phyloP scores from a whole-genome alignment of 1,140 invertebrate species.

The Archegozetes longisetosus region DNA sequence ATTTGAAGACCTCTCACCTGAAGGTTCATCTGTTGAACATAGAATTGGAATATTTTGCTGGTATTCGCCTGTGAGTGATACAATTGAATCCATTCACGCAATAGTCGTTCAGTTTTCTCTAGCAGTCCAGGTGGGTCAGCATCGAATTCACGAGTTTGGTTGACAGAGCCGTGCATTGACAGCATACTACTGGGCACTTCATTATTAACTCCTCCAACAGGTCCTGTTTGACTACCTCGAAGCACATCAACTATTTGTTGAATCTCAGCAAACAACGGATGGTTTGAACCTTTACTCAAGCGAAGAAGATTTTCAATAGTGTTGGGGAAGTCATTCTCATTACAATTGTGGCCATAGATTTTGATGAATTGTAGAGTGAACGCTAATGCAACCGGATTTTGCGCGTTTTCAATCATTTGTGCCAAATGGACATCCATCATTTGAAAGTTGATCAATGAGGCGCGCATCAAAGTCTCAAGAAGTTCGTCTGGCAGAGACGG shows the following conservation, averaged over 20 bases:
- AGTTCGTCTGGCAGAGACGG: slow-evolving; percentile 50
- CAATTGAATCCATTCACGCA: slow-evolving; percentile 87
- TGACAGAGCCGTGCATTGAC: background rate
- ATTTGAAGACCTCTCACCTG: slow-evolving; percentile 3
- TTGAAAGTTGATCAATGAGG: slow-evolving; percentile 43
- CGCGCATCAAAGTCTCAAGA: slow-evolving; percentile 64
- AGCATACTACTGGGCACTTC: background rate
- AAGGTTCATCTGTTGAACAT: slow-evolving; percentile 50
- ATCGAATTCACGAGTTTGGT: background rate
- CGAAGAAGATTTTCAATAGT: slow-evolving; percentile 15
- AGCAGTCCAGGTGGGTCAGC: slow-evolving; percentile 85
- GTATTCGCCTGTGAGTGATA: slow-evolving; percentile 61
- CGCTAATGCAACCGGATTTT: slow-evolving; percentile 9
- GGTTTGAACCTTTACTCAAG: slow-evolving; percentile 10
- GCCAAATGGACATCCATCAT: slow-evolving; percentile 73
- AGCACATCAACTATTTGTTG: slow-evolving; percentile 10
- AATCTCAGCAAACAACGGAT: slow-evolving; percentile 9
- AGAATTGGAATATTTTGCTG: slow-evolving; percentile 77
- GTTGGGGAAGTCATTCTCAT: slow-evolving; percentile 8
- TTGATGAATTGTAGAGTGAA: slow-evolving; percentile 17
- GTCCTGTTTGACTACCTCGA: background rate
- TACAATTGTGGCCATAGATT: slow-evolving; percentile 10
- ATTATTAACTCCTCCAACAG: background rate
- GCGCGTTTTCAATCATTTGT: slow-evolving; percentile 30
- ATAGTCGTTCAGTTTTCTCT: slow-evolving; percentile 83